A percentile compares a stretch with the other conserved stretches of the same genome.
Conservation (phyloP, 2,797 vertebrate species). For the Aulostomus chinensis region DNA sequence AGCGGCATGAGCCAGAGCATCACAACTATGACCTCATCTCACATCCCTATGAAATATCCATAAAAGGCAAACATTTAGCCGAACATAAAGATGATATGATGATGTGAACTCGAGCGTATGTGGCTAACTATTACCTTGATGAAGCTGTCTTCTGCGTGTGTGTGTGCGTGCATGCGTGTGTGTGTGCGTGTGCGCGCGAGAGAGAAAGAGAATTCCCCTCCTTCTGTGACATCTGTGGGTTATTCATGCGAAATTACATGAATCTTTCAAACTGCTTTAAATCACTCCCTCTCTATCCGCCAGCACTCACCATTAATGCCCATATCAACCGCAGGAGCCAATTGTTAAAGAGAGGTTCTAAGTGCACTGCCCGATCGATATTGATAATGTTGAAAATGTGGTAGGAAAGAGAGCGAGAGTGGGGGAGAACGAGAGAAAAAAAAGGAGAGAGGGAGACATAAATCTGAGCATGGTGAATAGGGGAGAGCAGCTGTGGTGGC, state of each 20-base stretch:
- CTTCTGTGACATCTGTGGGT: slow-evolving; percentile 85
- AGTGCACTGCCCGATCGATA: slow-evolving; percentile 89
- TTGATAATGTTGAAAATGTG: slow-evolving; percentile 93
- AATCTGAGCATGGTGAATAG: slow-evolving; percentile 86
- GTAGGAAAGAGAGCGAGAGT: slow-evolving; percentile 72
- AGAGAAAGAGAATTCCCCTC: slow-evolving; percentile 68
- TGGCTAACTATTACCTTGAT: slow-evolving; percentile 45
- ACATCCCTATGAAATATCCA: slow-evolving; percentile 58
- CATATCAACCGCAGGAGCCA: slow-evolving; percentile 89
- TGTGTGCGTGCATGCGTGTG: too few relatives aligned
- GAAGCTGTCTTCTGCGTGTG: slow-evolving; percentile 37
- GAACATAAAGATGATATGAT: slow-evolving; percentile 58
- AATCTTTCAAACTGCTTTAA: slow-evolving; percentile 93
- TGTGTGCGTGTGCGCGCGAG: too few relatives aligned
- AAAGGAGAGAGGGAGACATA: slow-evolving; percentile 77
- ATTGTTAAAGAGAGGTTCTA: slow-evolving; percentile 91
- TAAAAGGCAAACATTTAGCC: slow-evolving; percentile 67
- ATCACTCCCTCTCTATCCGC: slow-evolving; percentile 77
- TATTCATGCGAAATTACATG: slow-evolving; percentile 96
- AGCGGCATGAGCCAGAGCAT: slow-evolving; percentile 47
- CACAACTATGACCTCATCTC: slow-evolving; percentile 67
- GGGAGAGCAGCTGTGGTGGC: slow-evolving; percentile 85
- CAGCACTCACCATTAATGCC: slow-evolving; percentile 83
- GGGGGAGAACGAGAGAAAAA: slow-evolving; percentile 50
- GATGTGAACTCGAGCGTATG: slow-evolving; percentile 49